Percentiles rank a stretch among this genome's conserved stretches.
phyloP scores from a whole-genome alignment of 2,797 vertebrate species.

The Arctocebus calabarensis region DNA sequence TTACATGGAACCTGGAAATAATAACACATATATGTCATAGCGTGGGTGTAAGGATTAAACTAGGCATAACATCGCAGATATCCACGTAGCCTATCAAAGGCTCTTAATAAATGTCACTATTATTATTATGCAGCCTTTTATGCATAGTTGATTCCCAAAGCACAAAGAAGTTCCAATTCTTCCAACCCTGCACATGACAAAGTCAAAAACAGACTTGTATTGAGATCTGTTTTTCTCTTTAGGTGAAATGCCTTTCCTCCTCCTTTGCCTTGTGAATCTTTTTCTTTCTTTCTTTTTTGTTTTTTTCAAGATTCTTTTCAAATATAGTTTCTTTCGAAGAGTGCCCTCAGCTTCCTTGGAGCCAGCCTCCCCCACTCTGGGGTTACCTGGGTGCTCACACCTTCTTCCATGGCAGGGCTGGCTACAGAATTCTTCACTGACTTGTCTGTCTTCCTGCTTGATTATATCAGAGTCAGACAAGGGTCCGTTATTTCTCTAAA shows the following conservation, averaged over 20 bases:
- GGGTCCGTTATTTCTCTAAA: conserved; percentile 31
- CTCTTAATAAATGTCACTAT: neutral
- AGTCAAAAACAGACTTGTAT: neutral
- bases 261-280: neutral
- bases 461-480: neutral
- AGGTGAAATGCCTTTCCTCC: neutral
- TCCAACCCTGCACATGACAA: neutral
- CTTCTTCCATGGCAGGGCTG: neutral
- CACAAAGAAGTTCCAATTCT: conserved; percentile 19
- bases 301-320: neutral
- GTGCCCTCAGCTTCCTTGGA: neutral
- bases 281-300: neutral
- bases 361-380: neutral
- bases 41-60: neutral
- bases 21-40: neutral
- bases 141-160: neutral
- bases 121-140: neutral
- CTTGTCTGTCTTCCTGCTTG: neutral
- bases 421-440: neutral
- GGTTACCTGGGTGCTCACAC: neutral
- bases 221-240: neutral
- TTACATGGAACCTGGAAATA: neutral
- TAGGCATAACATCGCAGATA: neutral
- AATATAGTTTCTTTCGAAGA: neutral
- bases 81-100: neutral